Conservation (phyloP, 1,140 invertebrate genomes). For the Odontomachus brunneus region DNA sequence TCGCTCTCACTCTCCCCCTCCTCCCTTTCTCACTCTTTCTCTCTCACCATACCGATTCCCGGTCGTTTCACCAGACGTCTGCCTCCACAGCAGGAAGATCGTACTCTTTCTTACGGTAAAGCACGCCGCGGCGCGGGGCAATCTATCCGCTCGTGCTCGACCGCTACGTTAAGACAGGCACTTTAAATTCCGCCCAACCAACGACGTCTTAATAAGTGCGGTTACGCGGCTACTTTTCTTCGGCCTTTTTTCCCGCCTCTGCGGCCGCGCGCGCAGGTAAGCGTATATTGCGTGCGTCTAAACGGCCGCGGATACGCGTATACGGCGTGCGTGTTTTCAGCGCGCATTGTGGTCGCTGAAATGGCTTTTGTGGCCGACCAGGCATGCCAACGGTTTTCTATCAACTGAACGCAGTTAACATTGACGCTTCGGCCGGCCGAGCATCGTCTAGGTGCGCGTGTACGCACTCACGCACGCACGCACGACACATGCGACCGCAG, state of each 20-base stretch:
- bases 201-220: conserved; percentile 85
- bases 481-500: conserved; percentile 18
- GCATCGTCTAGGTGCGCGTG: conserved; percentile 40
- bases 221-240: conserved; percentile 76
- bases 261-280: conserved; percentile 68
- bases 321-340: conserved; percentile 73
- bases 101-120: conserved; percentile 43
- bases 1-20: no score
- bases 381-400: conserved; percentile 77
- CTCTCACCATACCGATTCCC: no score
- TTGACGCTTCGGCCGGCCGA: conserved; percentile 66
- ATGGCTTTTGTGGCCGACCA: conserved; percentile 81
- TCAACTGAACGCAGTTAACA: conserved; percentile 78
- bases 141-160: conserved; percentile 70
- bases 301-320: conserved; percentile 62
- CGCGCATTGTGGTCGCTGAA: conserved; percentile 82
- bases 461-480: conserved; percentile 38
- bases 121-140: conserved; percentile 29
- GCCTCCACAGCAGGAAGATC: conserved; percentile 39
- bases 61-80: background rate
- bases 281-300: conserved; percentile 77
- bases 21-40: no score
- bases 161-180: conserved; percentile 69
- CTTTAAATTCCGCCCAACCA: conserved; percentile 80
- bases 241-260: conserved; percentile 66